These are phyloP conservation scores for Bucco capensis DNA, from an alignment of 2,113 vertebrate genomes.

Conservation along the genomic window DNA sequence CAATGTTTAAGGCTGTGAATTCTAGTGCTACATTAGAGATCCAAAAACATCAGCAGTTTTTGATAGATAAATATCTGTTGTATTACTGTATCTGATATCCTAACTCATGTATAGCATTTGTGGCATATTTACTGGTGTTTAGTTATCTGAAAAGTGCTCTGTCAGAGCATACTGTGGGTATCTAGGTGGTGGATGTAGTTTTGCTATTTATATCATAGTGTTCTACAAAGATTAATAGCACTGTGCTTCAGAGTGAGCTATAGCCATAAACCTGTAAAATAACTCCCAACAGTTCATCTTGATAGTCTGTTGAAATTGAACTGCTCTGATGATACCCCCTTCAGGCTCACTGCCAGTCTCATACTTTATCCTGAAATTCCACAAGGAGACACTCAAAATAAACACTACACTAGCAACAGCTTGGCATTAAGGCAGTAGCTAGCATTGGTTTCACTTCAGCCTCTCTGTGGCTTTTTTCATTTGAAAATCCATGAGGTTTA, in stretches of 20 bases:
- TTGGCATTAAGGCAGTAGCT: conserved; percentile 9
- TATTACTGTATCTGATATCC: background rate
- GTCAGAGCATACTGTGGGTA: background rate
- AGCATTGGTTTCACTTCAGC: background rate
- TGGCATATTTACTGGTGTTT: background rate
- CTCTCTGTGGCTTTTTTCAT: conserved; percentile 3
- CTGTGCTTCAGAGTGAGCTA: background rate
- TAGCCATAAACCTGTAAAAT: conserved; percentile 35
- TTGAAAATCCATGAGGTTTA: conserved; percentile 8
- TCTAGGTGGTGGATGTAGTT: conserved; percentile 1
- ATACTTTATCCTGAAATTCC: conserved; percentile 47
- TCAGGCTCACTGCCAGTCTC: conserved; percentile 31
- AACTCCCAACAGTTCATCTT: conserved; percentile 38
- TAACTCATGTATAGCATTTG: background rate
- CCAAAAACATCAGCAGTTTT: background rate
- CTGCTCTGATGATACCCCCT: conserved; percentile 9
- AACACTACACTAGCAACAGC: background rate
- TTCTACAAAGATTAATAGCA: conserved; percentile 14
- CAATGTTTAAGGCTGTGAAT: background rate
- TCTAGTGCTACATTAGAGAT: background rate
- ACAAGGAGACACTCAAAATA: conserved; percentile 46
- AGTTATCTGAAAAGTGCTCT: background rate
- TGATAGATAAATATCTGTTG: background rate
- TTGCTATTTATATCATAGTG: conserved; percentile 13
- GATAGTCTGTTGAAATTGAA: conserved; percentile 53